A percentile compares a stretch with the other conserved stretches of the same genome.
Evolutionary conservation across 2,888 invertebrate species (phyloP).

Genomic region (Rhogogaster chlorosoma): DNA sequence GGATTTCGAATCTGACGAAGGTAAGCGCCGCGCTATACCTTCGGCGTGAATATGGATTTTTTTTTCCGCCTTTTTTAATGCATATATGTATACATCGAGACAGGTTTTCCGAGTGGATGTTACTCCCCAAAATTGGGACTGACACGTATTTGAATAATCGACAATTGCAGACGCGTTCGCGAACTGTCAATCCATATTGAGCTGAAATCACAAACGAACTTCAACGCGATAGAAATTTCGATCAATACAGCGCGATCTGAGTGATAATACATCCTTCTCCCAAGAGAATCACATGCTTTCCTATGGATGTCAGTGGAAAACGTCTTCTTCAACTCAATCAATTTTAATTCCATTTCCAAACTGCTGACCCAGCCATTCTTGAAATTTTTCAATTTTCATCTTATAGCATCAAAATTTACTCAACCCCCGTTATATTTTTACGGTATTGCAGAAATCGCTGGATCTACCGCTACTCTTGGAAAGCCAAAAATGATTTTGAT

Average conservation of each 20-base stretch:
- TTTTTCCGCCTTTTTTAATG: neutral
- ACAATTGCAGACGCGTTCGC: neutral
- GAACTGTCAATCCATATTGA: neutral
- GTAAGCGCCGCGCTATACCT: neutral
- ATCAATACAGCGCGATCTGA: neutral
- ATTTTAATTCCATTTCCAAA: neutral
- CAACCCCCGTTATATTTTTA: no score
- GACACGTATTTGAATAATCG: slow-evolving; percentile 13
- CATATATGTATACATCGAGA: neutral
- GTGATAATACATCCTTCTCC: neutral
- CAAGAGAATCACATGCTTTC: neutral
- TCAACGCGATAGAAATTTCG: neutral
- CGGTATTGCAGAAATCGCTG: no score
- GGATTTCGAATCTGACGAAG: neutral
- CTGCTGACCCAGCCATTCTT: no score
- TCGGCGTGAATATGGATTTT: neutral
- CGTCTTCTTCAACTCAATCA: neutral
- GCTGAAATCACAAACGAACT: neutral
- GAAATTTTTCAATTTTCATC: no score
- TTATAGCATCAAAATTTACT: no score
- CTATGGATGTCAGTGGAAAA: neutral
- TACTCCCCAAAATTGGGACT: neutral
- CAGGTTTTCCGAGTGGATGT: neutral
- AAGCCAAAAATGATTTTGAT: no score
- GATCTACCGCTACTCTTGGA: no score